Conservation (phyloP, 2,888 invertebrate species). For the Geotrupes spiniger region DNA sequence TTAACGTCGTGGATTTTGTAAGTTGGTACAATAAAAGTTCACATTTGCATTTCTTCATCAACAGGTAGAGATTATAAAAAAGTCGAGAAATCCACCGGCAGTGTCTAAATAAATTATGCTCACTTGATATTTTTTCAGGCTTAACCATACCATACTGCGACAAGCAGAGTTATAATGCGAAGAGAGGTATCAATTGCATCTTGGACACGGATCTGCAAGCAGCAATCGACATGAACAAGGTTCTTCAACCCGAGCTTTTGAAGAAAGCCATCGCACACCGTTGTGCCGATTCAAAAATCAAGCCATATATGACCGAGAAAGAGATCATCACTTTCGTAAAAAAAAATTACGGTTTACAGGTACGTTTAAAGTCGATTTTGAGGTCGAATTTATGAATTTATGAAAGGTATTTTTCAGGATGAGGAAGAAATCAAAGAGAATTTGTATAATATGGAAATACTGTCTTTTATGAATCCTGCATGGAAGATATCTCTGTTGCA, state of each 20-base stretch:
- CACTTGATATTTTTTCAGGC: no score
- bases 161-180: slow-evolving; percentile 53
- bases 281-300: slow-evolving; percentile 55
- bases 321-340: slow-evolving; percentile 60
- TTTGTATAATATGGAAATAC: slow-evolving; percentile 62
- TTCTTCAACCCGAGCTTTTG: slow-evolving; percentile 64
- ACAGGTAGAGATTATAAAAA: no score
- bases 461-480: slow-evolving; percentile 67
- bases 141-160: slow-evolving; percentile 59
- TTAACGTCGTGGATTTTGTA: no score
- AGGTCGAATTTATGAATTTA: no score
- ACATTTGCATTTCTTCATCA: no score
- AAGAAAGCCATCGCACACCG: slow-evolving; percentile 57
- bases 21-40: no score
- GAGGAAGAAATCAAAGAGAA: slow-evolving; percentile 45
- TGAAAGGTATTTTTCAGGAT: slow-evolving; percentile 50
- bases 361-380: no score
- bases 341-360: slow-evolving; percentile 41
- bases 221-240: slow-evolving; percentile 63
- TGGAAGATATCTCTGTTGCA: slow-evolving; percentile 68
- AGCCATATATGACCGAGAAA: slow-evolving; percentile 61
- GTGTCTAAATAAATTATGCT: no score
- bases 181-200: slow-evolving; percentile 64
- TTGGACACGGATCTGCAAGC: slow-evolving; percentile 59
- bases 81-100: no score